phyloP scores from a whole-genome alignment of 2,797 vertebrate species.

The Lycodopsis pacificus region DNA sequence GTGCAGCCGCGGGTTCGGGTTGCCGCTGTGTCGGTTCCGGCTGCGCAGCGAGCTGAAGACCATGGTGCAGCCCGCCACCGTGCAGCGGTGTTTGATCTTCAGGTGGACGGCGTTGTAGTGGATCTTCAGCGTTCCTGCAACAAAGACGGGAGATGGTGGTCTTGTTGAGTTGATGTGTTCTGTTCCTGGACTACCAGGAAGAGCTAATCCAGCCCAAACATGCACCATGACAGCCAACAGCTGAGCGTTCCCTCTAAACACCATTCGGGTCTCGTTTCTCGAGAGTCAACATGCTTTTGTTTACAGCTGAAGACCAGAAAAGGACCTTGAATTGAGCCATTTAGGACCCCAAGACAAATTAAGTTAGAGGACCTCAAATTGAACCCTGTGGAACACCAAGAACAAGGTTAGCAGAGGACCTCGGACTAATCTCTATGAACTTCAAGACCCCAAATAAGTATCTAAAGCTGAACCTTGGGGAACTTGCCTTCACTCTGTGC shows the following conservation, averaged over 20 bases:
- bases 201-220: neutral
- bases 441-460: neutral
- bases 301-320: neutral
- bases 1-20: slow-evolving; percentile 91
- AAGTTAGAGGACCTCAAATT: neutral
- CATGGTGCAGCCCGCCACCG: slow-evolving; percentile 92
- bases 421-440: neutral
- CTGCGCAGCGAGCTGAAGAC: slow-evolving; percentile 95
- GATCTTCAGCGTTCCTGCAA: slow-evolving; percentile 93
- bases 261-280: neutral
- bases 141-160: neutral
- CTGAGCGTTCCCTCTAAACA: neutral
- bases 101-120: slow-evolving; percentile 97
- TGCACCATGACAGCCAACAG: neutral
- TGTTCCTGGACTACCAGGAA: neutral
- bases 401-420: neutral
- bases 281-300: neutral
- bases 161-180: neutral
- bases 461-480: neutral
- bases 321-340: neutral
- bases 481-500: neutral
- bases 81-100: slow-evolving; percentile 96
- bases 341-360: neutral
- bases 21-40: slow-evolving; percentile 95
- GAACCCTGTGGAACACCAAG: neutral